Percentiles rank a stretch among this genome's conserved stretches.
phyloP scores from a whole-genome alignment of 35 echinoderm and acorn worm genomes.

The Diadema setosum region DNA sequence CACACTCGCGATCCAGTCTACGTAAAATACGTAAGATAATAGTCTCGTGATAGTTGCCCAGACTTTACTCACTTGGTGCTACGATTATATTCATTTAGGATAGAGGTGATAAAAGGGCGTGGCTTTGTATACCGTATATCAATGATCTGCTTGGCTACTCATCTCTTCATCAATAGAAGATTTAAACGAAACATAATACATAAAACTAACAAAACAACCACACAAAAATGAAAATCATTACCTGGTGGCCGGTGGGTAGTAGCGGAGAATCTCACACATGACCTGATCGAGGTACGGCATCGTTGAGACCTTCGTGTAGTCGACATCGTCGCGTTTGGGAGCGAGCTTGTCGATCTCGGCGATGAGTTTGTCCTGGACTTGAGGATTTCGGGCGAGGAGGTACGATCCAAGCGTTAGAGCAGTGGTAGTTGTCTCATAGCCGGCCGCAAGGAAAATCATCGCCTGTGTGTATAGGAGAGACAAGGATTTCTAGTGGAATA shows the following conservation, averaged over 20 bases:
- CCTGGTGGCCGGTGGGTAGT: conserved; percentile 45
- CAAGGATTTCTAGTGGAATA: too few relatives aligned
- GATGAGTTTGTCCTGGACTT: conserved; percentile 54
- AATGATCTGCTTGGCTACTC: too few relatives aligned
- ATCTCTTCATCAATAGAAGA: too few relatives aligned
- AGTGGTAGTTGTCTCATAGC: conserved; percentile 61
- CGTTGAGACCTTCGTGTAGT: conserved; percentile 35
- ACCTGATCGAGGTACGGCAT: conserved; percentile 73
- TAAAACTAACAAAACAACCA: too few relatives aligned
- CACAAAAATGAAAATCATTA: too few relatives aligned
- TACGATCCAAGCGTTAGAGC: conserved; percentile 20
- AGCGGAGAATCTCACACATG: conserved; percentile 43
- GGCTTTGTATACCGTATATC: too few relatives aligned
- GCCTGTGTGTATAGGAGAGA: too few relatives aligned
- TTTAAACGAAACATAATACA: too few relatives aligned
- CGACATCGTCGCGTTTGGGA: background rate
- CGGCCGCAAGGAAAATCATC: conserved; percentile 52
- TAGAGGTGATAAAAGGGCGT: too few relatives aligned
- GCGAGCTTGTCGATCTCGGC: conserved; percentile 52
- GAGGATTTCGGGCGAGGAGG: conserved; percentile 38
- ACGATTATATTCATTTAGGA: too few relatives aligned
- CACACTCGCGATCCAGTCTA: background rate
- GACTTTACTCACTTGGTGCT: too few relatives aligned
- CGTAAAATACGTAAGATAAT: background rate
- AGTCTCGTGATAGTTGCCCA: too few relatives aligned